Conservation (phyloP, 1,140 invertebrate genomes). For the Trigoniulus corallinus region DNA sequence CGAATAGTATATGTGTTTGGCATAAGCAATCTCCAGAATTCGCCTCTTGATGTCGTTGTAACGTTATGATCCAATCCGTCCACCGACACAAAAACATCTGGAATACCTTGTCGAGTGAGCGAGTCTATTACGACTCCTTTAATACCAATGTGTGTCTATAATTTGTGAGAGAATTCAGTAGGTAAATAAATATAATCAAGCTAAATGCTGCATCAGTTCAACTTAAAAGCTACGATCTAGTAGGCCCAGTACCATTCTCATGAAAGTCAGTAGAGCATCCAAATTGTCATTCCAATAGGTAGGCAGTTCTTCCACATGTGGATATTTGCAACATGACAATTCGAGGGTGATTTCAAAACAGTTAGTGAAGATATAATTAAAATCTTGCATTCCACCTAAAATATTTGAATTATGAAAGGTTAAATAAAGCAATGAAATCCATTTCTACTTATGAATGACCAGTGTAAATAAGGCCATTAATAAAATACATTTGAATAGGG, state of each 20-base stretch:
- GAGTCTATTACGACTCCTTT: slow-evolving; percentile 38
- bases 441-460: too few relatives aligned
- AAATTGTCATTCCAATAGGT: slow-evolving; percentile 76
- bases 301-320: slow-evolving; percentile 44
- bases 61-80: slow-evolving; percentile 53
- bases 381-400: slow-evolving; percentile 91
- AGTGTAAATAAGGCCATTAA: too few relatives aligned
- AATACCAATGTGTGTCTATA: slow-evolving; percentile 56
- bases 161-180: not conserved
- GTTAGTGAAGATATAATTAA: slow-evolving; percentile 88
- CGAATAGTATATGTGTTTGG: slow-evolving; percentile 53
- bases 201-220: too few relatives aligned
- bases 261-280: slow-evolving; percentile 63
- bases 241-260: slow-evolving; percentile 29
- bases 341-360: slow-evolving; percentile 95
- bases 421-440: too few relatives aligned
- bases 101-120: slow-evolving; percentile 14
- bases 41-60: slow-evolving; percentile 51
- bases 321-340: slow-evolving; percentile 90
- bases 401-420: not conserved
- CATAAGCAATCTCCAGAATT: slow-evolving; percentile 70
- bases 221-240: too few relatives aligned
- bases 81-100: slow-evolving; percentile 50
- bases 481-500: too few relatives aligned
- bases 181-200: not conserved